Base-by-base conservation (phyloP, 2,888 invertebrate genomes). In the Polydrusus cervinus region DNA sequence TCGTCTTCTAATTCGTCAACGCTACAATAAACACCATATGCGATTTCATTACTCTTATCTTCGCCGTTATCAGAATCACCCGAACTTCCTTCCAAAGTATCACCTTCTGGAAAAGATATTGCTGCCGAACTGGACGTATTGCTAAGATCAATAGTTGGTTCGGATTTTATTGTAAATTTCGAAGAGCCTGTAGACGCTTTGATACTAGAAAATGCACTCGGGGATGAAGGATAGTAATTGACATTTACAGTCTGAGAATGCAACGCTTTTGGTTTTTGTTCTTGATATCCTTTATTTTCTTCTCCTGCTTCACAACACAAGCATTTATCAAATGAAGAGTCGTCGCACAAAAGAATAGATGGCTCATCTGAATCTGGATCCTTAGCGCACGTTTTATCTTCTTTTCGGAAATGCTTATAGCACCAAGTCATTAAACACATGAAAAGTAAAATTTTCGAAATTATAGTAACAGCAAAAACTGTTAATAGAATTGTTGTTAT, bases 401-500 rank as follows among this genome's bases (percentile, higher is more conserved):
- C 71, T 43, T 68, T 70, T 55, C 75, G 78, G 18, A 78, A 80
- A 67, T 81, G 81, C 61, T 78, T 81, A 76, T 82, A 83, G 71
- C 84, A 84, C 82, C 83, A 83, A 65, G 82, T 83, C 40, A 84
- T 74, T 13, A 84, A 69, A 73, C 84, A 84, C 78, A 84, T 82
- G 2, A 83, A 68, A 30, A 84, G 70, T 2, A 84, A 73, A 20
- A 84, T 75, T 76, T 84, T 84, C 11, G 82, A 81, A 11, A 81
- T 80, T 9, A 84, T 77, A 0, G 83, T 82, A 7, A 84, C 9
- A 0, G 82, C 81, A 60, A 84, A 79, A 20, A 86, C 84, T 9
- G 83, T 81, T 71, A 87, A 83, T 18, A 85, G 77, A 34, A 87
- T 78, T 20, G 82, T 80, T 14, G 86, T 85, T 25, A 84, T 81